Base-by-base conservation (phyloP, 2,113 vertebrate genomes). In the Ceratotherium simum region DNA sequence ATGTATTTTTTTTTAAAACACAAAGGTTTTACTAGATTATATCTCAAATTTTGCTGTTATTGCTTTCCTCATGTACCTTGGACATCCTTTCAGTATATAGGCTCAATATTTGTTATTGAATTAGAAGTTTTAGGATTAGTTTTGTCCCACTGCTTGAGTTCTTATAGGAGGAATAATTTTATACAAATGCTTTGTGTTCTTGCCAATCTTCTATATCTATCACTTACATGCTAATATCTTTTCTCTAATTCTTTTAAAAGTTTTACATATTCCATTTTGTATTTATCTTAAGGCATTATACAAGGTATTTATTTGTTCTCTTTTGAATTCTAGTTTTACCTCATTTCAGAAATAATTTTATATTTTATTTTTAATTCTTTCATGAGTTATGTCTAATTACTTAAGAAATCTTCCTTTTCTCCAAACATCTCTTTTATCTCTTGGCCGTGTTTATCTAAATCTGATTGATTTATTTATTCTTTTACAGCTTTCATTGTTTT, bases 281-380 rank as follows among this genome's bases (percentile, higher is more conserved):
- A 21, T 67, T 64, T 70, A 16, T 48, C 13, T 83, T 51, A 56
- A 65, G 21, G 21, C 6, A 73, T 72, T 36, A 69, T 69, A 23
- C 81, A 95, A 83, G 42, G 46, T 29, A 70, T 65, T 67, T 88
- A n/a, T 48, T 36, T 83, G 2, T 2, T 67, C 6, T 58, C 56
- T 90, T 69, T 21, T 54, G 8, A 95, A 80, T 62, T 84, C 6
- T 29, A 92, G 5, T 73, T 72, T 39, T 12, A 39, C 5, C n/a
- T 73, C 36, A 42, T 80, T 86, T 94, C 5, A 18, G 67, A 89
- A 88, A 75, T 69, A 6, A 84, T 23, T 92, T 82, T 93, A 64
- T 85, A 84, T 23, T 92, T 82, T 93, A 64, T 85, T 83, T 92
- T 96, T 70, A 69, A 85, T 70, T 90, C 2, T 79, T 73, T 81